Conservation (phyloP, 2,113 vertebrate species). For the Takifugu bimaculatus region DNA sequence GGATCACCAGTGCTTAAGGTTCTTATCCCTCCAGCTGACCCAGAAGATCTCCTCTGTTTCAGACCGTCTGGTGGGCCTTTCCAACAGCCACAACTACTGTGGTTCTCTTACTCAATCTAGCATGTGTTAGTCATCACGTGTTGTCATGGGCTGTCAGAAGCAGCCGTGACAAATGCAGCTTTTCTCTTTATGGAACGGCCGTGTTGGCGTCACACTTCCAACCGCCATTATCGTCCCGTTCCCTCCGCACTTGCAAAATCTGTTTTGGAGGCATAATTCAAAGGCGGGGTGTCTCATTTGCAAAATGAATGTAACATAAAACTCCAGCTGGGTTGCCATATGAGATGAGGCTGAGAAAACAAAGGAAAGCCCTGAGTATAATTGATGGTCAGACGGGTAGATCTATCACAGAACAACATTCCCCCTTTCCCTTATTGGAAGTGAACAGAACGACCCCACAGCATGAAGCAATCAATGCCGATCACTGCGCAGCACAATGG, state of each 20-base stretch:
- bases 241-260: conserved; percentile 19
- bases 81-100: background rate
- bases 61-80: conserved; percentile 23
- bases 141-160: conserved; percentile 53
- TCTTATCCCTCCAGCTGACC: conserved; percentile 41
- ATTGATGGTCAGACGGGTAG: conserved; percentile 13
- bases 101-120: conserved; percentile 33
- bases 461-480: conserved; percentile 20
- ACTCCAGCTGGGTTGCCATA: conserved; percentile 14
- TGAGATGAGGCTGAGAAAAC: conserved; percentile 7
- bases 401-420: conserved; percentile 34
- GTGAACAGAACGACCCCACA: conserved; percentile 31
- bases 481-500: conserved; percentile 37
- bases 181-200: conserved; percentile 49
- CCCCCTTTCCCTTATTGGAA: conserved; percentile 15
- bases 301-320: conserved; percentile 22
- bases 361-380: conserved; percentile 17
- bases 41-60: conserved; percentile 29
- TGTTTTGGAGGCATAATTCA: conserved; percentile 28
- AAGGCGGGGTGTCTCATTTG: conserved; percentile 28
- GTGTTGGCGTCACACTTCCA: conserved; percentile 36
- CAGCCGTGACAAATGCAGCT: conserved; percentile 41
- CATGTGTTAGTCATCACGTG: conserved; percentile 57
- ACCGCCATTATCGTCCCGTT: conserved; percentile 13
- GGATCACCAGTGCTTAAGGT: conserved; percentile 27